Evolutionary conservation across 2,888 invertebrate species (phyloP), one percentile per base, ranked within the genome.

Genomic region (Reticulitermes lucifugus): DNA sequence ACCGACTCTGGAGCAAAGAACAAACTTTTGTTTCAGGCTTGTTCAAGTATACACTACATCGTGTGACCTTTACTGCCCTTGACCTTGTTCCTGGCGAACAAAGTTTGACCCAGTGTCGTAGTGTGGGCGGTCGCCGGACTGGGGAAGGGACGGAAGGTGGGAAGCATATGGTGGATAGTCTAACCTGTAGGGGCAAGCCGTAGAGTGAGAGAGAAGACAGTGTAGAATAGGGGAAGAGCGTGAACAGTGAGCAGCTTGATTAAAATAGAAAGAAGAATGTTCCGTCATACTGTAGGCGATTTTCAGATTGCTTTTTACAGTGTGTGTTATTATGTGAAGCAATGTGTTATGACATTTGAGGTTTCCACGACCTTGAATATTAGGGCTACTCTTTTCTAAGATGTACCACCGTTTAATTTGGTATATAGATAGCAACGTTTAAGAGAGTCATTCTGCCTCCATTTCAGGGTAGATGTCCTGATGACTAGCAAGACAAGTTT

Each of bases 61-160:
- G 41, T 43, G 18, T 70, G 81, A 81, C 81, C 81, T 77, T 84
- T 77, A 41, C 25, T 84, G 65, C 79, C 84, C 84, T 84, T 84
- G 84, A 84, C 84, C 84, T 65, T 84, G 84, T 84, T 84, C 60
- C 79, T 60, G 29, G 75, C 77, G 35, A 77, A 29, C 77, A 60
- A 84, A 84, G 84, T 84, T 84, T 84, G 84, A 84, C 84, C 84
- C 43, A 84, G 84, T 84, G 84, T 43, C 79, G 59, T 21, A 41
- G 59, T 77, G 59, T 60, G 55, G 55, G 55, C 60, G 43, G 35
- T 41, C 79, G 77, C 79, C 10, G 43, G 51, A n/a, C n/a, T 65
- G 43, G 14, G 60, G 25, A 70, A 35, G 84, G 84, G 25, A n/a
- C 41, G 43, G 77, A 18, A 46, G 83, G 75, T 55, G 46, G 51